Base-by-base conservation (phyloP, 2,888 invertebrate genomes). In the Aphidius colemani region DNA sequence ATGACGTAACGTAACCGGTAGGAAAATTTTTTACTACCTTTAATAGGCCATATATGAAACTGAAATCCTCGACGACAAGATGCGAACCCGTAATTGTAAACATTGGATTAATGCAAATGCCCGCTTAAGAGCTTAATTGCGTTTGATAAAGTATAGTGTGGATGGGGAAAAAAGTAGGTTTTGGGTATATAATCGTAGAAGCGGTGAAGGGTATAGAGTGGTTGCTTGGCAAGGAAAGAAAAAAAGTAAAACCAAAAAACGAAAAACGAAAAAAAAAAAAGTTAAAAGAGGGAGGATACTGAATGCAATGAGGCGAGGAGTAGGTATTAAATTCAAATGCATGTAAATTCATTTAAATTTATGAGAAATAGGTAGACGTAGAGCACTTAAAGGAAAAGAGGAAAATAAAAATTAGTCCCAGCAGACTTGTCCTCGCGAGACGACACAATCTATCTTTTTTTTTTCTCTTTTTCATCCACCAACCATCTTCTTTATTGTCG, bases 341-440 rank as follows among this genome's bases (percentile, higher is more conserved):
- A 82, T 82, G 82, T 82, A 82, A 82, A 82, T 82, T 81, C 79
- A 82, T 82, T 82, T 78, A 82, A 82, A 82, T 82, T 82, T 82
- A 81, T 81, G 82, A 82, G 81, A 81, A 81, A 82, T 81, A 80
- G 82, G 81, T 79, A 81, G 81, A 81, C 79, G 79, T 72, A 74
- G 75, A 79, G 80, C 81, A 81, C 81, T 82, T 81, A 81, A 78
- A 76, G 76, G 73, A 73, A 73, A 76, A 78, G 76, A 80, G 77
- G 78, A 75, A 76, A 80, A 80, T 78, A 82, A 81, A 82, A 81
- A 80, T 81, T 80, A 78, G 80, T 81, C 82, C 80, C 81, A 74
- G 79, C 78, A 74, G 78, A 75, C 65, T 58, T 56, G 56, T 45
- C 64, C 64, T 49, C 60, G 49, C 59, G 70, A 76, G 75, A 78